Conservation (phyloP, 2,113 vertebrate species). For the Trogon surrucura region DNA sequence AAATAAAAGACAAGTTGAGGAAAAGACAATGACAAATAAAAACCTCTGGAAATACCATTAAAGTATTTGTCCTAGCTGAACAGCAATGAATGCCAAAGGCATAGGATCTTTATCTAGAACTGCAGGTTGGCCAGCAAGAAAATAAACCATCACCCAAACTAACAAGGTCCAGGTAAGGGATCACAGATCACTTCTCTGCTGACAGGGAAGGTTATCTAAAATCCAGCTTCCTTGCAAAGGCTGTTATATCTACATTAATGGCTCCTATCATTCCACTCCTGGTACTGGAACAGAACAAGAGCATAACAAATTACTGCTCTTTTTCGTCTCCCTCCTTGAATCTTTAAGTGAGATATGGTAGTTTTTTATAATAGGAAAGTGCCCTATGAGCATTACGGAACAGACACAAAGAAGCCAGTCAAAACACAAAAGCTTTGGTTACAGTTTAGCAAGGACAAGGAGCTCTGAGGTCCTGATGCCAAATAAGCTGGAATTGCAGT, state of each 20-base stretch:
- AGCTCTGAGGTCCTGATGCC: neutral
- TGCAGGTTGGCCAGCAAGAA: neutral
- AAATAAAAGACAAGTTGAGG: neutral
- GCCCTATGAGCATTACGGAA: neutral
- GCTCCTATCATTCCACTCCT: neutral
- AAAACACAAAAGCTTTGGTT: neutral
- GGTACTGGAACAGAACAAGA: neutral
- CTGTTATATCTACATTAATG: neutral
- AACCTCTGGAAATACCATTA: neutral
- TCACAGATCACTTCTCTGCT: neutral
- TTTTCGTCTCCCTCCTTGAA: neutral
- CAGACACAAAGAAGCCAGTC: neutral
- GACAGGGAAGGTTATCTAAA: neutral
- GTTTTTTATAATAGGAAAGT: neutral
- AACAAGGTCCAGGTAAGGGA: neutral
- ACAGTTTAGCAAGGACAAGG: neutral
- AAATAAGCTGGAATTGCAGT: neutral
- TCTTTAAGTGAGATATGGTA: neutral
- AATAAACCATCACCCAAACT: neutral
- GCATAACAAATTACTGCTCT: neutral
- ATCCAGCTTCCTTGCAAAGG: neutral
- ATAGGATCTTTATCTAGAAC: neutral
- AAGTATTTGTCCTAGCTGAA: neutral
- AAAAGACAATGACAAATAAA: neutral
- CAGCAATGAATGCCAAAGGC: neutral